Base-by-base conservation (phyloP, 2,888 invertebrate species). In the Mylabris sibirica region DNA sequence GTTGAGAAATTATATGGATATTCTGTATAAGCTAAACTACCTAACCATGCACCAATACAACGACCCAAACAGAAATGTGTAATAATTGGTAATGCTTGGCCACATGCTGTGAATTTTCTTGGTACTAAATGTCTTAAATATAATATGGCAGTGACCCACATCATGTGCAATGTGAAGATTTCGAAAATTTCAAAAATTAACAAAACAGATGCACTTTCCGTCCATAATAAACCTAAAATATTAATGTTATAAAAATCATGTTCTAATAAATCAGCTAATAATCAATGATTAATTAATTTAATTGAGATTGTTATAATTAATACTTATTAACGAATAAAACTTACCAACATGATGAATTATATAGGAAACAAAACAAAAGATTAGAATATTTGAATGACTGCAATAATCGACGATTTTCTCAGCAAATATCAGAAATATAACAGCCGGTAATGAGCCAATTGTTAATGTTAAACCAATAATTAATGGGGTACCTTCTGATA, bases 321-420 rank as follows among this genome's bases (percentile, higher is more conserved):
- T n/a, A n/a, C n/a, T n/a, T n/a, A n/a, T n/a, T n/a, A n/a, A n/a
- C n/a, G n/a, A n/a, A 60, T 3, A 17, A 14, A 49, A 41, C 82
- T 81, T 82, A 91, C 92, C 91, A 76, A 90, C 89, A 79, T 92
- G 93, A 63, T 93, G 89, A 66, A 94, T 85, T 72, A 94, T 93
- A 82, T 94, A 95, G 78, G 93, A 88, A 9, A 92, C 90, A 81
- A 95, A 93, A n/a, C 93, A 93, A 70, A 90, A 88, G 77, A 95
- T 94, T 77, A 95, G 89, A 65, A 95, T 88, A 83, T 95, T 94
- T 72, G 93, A 93, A 81, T 93, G 92, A 12, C 93, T 93, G 73
- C 95, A 91, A 82, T 92, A 94, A 85, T 95, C 93, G 41, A 96
- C 93, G 41, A 96, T 89, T 74, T 90, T 90, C 78, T 96, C 95